Evolutionary conservation across 2,797 vertebrate species (phyloP).

Genomic region (Dryobates pubescens): DNA sequence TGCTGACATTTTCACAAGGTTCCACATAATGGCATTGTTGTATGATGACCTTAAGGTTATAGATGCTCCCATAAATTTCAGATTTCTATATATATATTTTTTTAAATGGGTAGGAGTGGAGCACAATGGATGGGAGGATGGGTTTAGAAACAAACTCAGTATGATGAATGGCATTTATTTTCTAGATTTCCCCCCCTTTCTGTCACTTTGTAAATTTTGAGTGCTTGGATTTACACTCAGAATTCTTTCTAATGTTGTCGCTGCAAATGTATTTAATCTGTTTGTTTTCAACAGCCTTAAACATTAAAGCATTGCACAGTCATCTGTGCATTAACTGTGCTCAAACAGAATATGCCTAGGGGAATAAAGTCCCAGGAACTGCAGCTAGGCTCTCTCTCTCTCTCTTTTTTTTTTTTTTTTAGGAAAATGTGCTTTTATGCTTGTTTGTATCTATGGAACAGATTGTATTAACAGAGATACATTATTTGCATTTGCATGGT

Average conservation of each 20-base stretch:
- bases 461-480: neutral
- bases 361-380: neutral
- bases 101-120: neutral
- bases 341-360: neutral
- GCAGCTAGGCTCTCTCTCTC: neutral
- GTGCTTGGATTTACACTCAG: neutral
- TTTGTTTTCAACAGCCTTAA: neutral
- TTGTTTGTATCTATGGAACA: neutral
- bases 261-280: neutral
- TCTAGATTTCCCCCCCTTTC: neutral
- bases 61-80: conserved; percentile 36
- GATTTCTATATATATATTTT: neutral
- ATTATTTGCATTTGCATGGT: neutral
- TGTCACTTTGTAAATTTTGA: neutral
- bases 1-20: conserved; percentile 7
- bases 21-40: conserved; percentile 30
- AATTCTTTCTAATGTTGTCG: neutral
- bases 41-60: conserved; percentile 15
- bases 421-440: neutral
- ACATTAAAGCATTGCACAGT: neutral
- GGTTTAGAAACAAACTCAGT: neutral
- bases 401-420: neutral
- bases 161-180: neutral
- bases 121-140: neutral
- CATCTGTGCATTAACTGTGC: neutral